These are phyloP conservation scores for Cyrtodaria siliqua DNA, from an alignment of 2,888 invertebrate species.

Conservation along the genomic window DNA sequence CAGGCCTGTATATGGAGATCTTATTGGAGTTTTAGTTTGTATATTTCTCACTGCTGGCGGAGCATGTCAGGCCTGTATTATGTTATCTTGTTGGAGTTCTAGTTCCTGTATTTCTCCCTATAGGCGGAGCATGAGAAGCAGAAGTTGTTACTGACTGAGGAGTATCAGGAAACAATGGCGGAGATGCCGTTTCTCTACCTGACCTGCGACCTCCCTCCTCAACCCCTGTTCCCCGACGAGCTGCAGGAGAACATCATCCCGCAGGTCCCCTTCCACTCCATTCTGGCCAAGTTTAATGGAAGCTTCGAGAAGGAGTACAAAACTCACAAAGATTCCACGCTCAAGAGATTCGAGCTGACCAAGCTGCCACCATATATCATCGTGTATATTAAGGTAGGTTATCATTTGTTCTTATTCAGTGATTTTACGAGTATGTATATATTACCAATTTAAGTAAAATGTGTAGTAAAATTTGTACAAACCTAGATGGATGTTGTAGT, in stretches of 20 bases:
- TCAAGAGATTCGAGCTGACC: conserved; percentile 98
- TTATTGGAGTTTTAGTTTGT: too few species aligned
- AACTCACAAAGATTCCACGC: conserved; percentile 99
- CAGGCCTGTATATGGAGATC: too few species aligned
- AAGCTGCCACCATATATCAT: conserved; percentile 97
- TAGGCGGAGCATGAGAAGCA: conserved; percentile 94
- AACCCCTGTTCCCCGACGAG: conserved; percentile 98
- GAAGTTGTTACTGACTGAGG: conserved; percentile 92
- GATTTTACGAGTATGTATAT: too few species aligned
- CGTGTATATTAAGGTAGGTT: conserved; percentile 93
- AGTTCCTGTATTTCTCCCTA: too few species aligned
- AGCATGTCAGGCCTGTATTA: too few species aligned
- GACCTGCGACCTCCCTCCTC: conserved; percentile 98
- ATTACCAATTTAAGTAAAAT: too few species aligned
- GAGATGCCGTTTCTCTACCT: conserved; percentile 98
- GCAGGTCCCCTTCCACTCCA: conserved; percentile 97
- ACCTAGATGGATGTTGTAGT: too few species aligned
- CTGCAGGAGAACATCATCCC: conserved; percentile 99
- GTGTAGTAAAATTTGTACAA: too few species aligned
- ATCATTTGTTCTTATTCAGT: too few species aligned
- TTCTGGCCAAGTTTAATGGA: conserved; percentile 98
- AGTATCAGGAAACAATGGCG: conserved; percentile 92
- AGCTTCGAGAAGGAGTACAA: conserved; percentile 98
- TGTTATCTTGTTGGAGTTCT: too few species aligned
- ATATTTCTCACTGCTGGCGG: too few species aligned